Conservation (phyloP, 2,113 vertebrate genomes). For the Syngnathus typhle region DNA sequence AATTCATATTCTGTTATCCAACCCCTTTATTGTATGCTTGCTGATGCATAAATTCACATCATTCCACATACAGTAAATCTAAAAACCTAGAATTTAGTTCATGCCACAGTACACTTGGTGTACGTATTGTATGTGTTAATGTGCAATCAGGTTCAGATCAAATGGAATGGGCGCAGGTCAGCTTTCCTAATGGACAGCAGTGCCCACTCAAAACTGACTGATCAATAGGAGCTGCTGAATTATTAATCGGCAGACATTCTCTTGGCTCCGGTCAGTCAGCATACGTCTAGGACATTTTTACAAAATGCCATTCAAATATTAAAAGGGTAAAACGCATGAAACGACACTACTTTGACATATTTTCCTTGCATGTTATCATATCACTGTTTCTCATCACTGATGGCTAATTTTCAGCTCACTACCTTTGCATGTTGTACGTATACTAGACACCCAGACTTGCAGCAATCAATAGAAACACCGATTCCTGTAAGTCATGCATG, state of each 20-base stretch:
- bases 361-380: not conserved
- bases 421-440: not conserved
- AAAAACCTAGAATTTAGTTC: slow-evolving; percentile 1
- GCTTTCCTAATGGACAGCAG: slow-evolving; percentile 10
- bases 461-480: slow-evolving; percentile 21
- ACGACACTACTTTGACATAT: not conserved
- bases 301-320: slow-evolving; percentile 12
- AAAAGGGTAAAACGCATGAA: not conserved
- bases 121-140: not conserved
- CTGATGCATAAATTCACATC: no score
- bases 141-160: slow-evolving; percentile 12
- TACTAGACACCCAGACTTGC: not conserved
- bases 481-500: slow-evolving; percentile 6
- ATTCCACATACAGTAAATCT: no score
- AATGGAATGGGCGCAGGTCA: not conserved
- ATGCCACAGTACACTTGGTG: not conserved
- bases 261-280: not conserved
- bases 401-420: not conserved
- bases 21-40: no score
- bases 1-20: no score
- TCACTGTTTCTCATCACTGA: not conserved
- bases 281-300: not conserved
- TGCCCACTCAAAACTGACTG: slow-evolving; percentile 19
- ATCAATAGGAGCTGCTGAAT: slow-evolving; percentile 45
- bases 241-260: slow-evolving; percentile 33